phyloP scores from a whole-genome alignment of 2,797 vertebrate genomes.

The Coracias cyanogaster region DNA sequence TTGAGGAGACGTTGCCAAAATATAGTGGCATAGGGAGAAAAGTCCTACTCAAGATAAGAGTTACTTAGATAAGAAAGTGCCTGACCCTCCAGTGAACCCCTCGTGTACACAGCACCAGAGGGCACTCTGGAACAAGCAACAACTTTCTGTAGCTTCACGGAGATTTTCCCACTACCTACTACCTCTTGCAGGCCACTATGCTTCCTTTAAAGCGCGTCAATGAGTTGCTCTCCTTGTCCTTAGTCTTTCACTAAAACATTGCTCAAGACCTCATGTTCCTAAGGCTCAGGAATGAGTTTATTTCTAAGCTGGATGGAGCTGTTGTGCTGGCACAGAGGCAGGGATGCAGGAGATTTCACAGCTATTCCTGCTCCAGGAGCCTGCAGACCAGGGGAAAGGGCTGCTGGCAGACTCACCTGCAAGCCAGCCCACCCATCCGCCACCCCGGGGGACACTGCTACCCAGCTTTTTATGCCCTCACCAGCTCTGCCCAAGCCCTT shows the following conservation, averaged over 20 bases:
- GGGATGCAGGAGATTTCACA: neutral
- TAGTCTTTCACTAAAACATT: neutral
- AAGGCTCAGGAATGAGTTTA: neutral
- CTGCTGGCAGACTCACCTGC: neutral
- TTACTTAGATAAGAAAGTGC: neutral
- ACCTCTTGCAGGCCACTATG: neutral
- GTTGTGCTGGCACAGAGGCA: rapidly evolving
- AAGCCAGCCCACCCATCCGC: neutral
- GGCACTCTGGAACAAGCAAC: neutral
- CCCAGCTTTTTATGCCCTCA: rapidly evolving
- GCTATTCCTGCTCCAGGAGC: neutral
- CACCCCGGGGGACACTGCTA: rapidly evolving
- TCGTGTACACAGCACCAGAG: neutral
- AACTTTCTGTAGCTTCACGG: neutral
- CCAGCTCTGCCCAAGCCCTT: neutral
- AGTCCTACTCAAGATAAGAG: neutral
- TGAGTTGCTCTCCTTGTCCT: neutral
- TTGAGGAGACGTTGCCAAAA: neutral
- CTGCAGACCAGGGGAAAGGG: neutral
- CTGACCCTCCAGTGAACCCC: neutral
- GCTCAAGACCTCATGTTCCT: neutral
- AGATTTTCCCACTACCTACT: neutral
- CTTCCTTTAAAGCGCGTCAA: neutral
- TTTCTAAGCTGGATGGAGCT: neutral
- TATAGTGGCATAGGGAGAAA: neutral